phyloP scores from a whole-genome alignment of 2,113 vertebrate genomes.

The Scartelaos histophorus region DNA sequence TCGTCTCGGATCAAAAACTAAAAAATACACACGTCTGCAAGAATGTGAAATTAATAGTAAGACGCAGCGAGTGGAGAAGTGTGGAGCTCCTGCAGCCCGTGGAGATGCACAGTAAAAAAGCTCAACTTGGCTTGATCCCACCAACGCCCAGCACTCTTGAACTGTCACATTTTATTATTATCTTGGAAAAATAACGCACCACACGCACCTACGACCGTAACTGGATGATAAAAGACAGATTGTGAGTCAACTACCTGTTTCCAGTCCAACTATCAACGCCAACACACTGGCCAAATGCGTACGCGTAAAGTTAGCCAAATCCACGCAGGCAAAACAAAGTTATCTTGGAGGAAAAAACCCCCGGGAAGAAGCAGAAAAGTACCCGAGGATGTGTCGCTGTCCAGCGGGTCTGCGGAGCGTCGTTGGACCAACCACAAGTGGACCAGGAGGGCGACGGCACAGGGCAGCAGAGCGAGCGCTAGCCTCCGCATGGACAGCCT shows the following conservation, averaged over 20 bases:
- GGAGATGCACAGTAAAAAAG: constrained; percentile 16
- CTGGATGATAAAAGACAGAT: not conserved
- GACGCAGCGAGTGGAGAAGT: not conserved
- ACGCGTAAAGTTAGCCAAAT: constrained; percentile 42
- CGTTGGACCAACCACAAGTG: constrained; percentile 85
- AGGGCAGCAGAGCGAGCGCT: constrained; percentile 83
- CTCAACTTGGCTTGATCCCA: constrained; percentile 2
- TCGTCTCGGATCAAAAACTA: constrained; percentile 22
- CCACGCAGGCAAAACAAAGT: constrained; percentile 42
- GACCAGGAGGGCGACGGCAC: constrained; percentile 86
- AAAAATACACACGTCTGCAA: constrained; percentile 5
- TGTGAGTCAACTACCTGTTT: constrained; percentile 27
- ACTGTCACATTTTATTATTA: constrained; percentile 21
- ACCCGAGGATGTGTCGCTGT: constrained; percentile 67
- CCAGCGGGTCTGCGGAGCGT: constrained; percentile 65
- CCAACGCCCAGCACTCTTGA: constrained; percentile 55
- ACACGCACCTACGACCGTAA: not conserved
- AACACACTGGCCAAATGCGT: constrained; percentile 5
- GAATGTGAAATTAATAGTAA: not conserved
- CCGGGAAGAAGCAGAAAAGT: constrained; percentile 34
- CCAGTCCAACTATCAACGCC: not conserved
- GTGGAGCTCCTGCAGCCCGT: not conserved
- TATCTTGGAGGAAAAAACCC: constrained; percentile 8
- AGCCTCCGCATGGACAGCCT: constrained; percentile 88
- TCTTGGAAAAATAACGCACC: not conserved